These are phyloP conservation scores for Cenopis cana DNA, from an alignment of 2,888 invertebrate species.

Conservation along the genomic window DNA sequence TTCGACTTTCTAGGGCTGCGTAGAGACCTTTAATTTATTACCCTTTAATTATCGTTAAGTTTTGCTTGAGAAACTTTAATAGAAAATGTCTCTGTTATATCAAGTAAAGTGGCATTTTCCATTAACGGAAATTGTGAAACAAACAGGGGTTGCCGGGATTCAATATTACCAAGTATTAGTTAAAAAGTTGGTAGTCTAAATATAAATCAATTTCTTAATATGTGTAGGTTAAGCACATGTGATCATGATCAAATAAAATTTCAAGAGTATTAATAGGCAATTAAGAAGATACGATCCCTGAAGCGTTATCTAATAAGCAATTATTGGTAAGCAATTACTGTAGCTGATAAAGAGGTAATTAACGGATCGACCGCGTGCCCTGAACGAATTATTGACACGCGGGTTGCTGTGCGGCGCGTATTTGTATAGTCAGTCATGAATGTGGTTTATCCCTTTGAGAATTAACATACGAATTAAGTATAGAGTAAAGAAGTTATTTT, in stretches of 20 bases:
- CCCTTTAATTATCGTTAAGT: not conserved
- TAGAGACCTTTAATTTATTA: no score
- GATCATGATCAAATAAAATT: not conserved
- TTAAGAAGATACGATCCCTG: constrained; percentile 1
- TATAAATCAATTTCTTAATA: not conserved
- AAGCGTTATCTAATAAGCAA: not conserved
- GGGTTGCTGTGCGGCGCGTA: no score
- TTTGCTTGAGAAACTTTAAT: not conserved
- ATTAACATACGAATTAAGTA: no score
- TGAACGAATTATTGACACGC: no score
- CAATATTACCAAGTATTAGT: not conserved
- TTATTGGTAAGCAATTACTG: constrained; percentile 11
- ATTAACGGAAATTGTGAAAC: not conserved
- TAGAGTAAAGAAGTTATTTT: no score
- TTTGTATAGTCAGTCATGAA: no score
- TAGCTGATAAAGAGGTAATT: constrained; percentile 7
- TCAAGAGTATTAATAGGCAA: constrained; percentile 12
- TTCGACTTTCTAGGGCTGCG: no score
- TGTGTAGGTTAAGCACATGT: not conserved
- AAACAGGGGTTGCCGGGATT: not conserved
- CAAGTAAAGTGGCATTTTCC: no score
- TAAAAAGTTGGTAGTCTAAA: not conserved
- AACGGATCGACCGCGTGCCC: not conserved
- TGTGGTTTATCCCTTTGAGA: no score
- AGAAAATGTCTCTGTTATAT: not conserved